Base-by-base conservation (phyloP, 2,888 invertebrate species). In the Drosophila phalerata region DNA sequence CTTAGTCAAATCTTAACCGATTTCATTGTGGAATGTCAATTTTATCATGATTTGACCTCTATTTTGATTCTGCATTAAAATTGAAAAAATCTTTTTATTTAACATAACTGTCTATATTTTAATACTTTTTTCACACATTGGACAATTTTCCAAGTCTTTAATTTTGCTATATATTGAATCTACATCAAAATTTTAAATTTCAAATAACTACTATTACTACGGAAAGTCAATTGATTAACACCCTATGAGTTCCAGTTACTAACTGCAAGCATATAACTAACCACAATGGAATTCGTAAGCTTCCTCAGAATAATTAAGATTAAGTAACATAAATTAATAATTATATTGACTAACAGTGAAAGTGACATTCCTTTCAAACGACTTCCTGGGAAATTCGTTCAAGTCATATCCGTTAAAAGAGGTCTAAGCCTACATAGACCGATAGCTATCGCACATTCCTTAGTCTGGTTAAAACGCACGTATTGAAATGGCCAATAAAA, bases 401-500 rank as follows among this genome's bases (percentile, higher is more conserved):
- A 37, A 25, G 13, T 55, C 60, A 64, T 49, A 61, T 62, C 53
- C 37, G 57, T 10, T 30, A 17, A 32, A 43, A 17, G 47, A 43
- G 19, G 11, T 5, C 40, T 52, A 34, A 30, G 32, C 11, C 25
- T 15, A 32, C 11, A 13, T 32, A 45, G n/a, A 11, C 28, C 37
- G 15, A 6, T 37, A n/a, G 25, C 30, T 42, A 68, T 79, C 85
- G 45, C 25, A 8, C 57, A 66, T 85, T 81, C 42, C 28, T 37
- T 48, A 19, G 8, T 9, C 9, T 11, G 13, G 45, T 4, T 30
- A 34, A 30, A 17, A 22, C 30, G 2, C 10, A 19, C 37, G 37
- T 34, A 58, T 37, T 62, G 32, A 67, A 61, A 55, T 53, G 43
- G 25, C 19, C 62, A 60, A 64, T 75, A 69, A 64, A 75, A 34